Evolutionary conservation across 2,113 vertebrate genomes (phyloP), one percentile per base, ranked within the genome.

Genomic region (Cnemophilus loriae): DNA sequence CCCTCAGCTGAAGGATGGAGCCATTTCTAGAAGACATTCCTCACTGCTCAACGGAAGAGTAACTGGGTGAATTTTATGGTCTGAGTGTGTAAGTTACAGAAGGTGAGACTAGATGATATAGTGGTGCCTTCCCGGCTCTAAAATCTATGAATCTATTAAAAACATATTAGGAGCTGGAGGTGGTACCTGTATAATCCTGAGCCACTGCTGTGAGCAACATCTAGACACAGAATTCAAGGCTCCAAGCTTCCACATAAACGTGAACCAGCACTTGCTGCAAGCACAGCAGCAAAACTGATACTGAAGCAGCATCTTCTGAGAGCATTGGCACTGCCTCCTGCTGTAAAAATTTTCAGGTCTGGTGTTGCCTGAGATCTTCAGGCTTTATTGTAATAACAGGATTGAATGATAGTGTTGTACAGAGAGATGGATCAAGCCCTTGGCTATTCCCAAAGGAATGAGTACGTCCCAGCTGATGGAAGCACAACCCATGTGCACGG

Each of bases 401-500:
- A 77, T 20, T 80, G 88, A 80, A 46, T 87, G n/a, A 64, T 8
- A 41, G 44, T 37, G 26, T 56, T 81, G 63, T 81, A 49, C 55
- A 74, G 77, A 64, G 53, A 77, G 68, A 89, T 4, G 3, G 70
- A 63, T 81, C 81, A 68, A 50, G n/a, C 7, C 26, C 26, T 71
- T 23, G 60, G 84, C 52, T 80, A n/a, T 30, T 80, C 70, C 57
- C n/a, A 44, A 50, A 87, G 53, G 16, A 59, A 20, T 39, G 15
- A 49, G 21, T 18, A 13, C 42, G 52, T 75, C 53, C 1, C 9
- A 42, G 39, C 39, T 80, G 41, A 32, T 42, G 63, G 76, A 44
- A 79, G n/a, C 39, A 61, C 0, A 0, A 37, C 20, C 46, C 7
- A 3, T 1, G n/a, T 24, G 23, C 27, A 1, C 0, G 17, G 44